Conservation (phyloP, 2,797 vertebrate species). For the Chaenodraco wilsoni region DNA sequence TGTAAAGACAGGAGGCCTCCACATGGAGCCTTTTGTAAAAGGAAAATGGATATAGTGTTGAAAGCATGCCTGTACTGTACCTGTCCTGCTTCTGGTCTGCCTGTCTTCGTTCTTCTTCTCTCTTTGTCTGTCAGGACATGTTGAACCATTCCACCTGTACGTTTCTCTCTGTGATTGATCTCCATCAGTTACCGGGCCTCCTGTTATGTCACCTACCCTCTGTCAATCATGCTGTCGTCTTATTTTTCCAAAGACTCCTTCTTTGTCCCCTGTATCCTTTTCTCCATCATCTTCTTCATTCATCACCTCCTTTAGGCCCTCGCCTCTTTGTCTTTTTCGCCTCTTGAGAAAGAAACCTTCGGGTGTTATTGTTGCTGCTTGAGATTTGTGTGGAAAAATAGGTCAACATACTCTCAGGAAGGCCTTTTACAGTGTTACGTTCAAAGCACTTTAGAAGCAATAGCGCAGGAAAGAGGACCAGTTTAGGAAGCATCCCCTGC, state of each 20-base stretch:
- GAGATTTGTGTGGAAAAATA: slow-evolving; percentile 40
- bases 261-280: slow-evolving; percentile 17
- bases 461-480: slow-evolving; percentile 2
- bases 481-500: slow-evolving; percentile 1
- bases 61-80: slow-evolving; percentile 47
- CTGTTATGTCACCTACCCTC: slow-evolving; percentile 2
- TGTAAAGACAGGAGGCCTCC: slow-evolving; percentile 43
- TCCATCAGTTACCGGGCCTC: slow-evolving; percentile 16
- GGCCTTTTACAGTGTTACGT: slow-evolving; percentile 27
- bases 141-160: slow-evolving; percentile 22
- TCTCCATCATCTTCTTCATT: slow-evolving; percentile 9
- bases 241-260: slow-evolving; percentile 10
- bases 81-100: not conserved
- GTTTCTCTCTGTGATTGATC: slow-evolving; percentile 29
- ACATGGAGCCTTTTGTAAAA: slow-evolving; percentile 25
- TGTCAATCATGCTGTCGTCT: slow-evolving; percentile 11
- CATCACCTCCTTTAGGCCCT: slow-evolving; percentile 3
- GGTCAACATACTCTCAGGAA: slow-evolving; percentile 20
- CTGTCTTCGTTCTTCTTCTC: slow-evolving; percentile 4
- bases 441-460: slow-evolving; percentile 39
- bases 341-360: slow-evolving; percentile 22
- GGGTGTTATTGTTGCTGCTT: slow-evolving; percentile 11
- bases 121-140: slow-evolving; percentile 17
- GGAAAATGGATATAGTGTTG: slow-evolving; percentile 50
- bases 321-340: slow-evolving; percentile 29